Evolutionary conservation across 1,140 invertebrate species (phyloP), one percentile per base, ranked within the genome.

Genomic region (Cydia pomonella): DNA sequence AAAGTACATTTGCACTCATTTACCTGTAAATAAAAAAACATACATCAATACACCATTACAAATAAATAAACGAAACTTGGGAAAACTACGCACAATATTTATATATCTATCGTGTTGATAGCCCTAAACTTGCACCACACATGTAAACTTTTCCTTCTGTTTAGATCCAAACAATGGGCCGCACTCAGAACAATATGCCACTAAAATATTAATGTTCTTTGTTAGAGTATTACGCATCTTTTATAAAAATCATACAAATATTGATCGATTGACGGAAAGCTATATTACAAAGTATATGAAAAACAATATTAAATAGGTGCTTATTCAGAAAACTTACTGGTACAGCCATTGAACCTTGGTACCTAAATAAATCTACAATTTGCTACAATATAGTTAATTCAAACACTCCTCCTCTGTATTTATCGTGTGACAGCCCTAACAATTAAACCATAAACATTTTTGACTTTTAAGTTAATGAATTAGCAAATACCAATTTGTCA

Each of bases 161-260:
- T 77, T 73, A 75, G n/a, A 72, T 64, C 13, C 76, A 80, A 85
- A 89, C 85, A 87, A 85, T 87, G 80, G 83, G 72, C 80, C 69
- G 78, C 76, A 83, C 83, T 83, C 81, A 80, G 80, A 77, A 87
- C 84, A 85, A 88, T 87, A 84, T 86, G 82, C 84, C 81, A 81
- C 80, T 84, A 87, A 59, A 86, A 84, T 87, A 88, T 83, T 82
- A 83, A 83, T 83, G 79, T 77, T 75, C 74, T 80, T 79, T 75
- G 78, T 81, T 80, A 75, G 81, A 81, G 84, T 79, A 77, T 80
- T 79, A 72, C 63, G 66, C 25, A 74, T 73, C 79, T 83, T 83
- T 81, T 75, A 5, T 79, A 78, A 82, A 82, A 81, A 13, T 12
- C 12, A 44, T 44, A 44, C 41, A 80, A 80, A 72, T 18, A 21